Evolutionary conservation across 2,797 vertebrate species (phyloP).

Genomic region (Tapera naevia): DNA sequence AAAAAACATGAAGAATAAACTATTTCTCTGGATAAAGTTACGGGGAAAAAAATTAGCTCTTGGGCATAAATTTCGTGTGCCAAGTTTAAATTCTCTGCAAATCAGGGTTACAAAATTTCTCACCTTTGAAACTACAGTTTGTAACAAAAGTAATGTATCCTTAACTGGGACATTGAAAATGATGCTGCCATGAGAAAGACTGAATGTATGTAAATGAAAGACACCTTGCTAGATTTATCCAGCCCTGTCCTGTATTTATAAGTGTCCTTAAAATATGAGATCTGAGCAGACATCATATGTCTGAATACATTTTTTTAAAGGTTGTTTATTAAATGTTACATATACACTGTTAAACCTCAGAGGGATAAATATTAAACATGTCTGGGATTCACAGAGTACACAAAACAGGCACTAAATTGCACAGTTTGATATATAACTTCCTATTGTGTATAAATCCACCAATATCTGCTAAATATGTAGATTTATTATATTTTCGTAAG

Average conservation of each 20-base stretch:
- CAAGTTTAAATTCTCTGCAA: not conserved
- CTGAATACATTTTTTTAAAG: not conserved
- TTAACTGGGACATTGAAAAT: not conserved
- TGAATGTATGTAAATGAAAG: not conserved
- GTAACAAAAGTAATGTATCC: not conserved
- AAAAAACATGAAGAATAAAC: not conserved
- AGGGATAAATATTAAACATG: constrained; percentile 29
- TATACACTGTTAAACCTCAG: constrained; percentile 27
- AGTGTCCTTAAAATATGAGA: not conserved
- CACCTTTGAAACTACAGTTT: not conserved
- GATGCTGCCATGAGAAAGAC: not conserved
- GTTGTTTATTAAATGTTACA: constrained; percentile 28
- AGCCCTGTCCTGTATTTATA: not conserved
- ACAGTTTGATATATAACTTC: constrained; percentile 44
- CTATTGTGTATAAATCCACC: constrained; percentile 16
- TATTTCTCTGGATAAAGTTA: not conserved
- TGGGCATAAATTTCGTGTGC: not conserved
- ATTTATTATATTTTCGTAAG: constrained; percentile 36
- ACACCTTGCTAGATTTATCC: not conserved
- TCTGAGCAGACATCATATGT: not conserved
- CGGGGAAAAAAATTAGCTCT: not conserved
- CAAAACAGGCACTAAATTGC: constrained; percentile 17
- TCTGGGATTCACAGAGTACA: not conserved
- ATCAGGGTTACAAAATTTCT: not conserved
- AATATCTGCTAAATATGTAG: constrained; percentile 11